Conservation (phyloP, 2,888 invertebrate genomes). For the Luffia ferchaultella region DNA sequence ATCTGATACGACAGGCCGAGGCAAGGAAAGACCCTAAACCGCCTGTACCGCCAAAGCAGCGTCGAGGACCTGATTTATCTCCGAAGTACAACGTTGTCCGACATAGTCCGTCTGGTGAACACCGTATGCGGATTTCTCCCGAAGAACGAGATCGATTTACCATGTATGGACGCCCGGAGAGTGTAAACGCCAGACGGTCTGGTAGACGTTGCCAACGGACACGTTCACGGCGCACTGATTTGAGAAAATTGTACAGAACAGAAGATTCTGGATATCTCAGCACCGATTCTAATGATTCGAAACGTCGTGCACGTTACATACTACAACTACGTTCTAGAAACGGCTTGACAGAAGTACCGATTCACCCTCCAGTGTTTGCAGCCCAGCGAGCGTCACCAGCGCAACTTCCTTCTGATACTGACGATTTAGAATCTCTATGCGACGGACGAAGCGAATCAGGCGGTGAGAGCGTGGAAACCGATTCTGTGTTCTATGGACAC, state of each 20-base stretch:
- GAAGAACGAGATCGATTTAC: conserved; percentile 49
- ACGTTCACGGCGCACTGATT: conserved; percentile 45
- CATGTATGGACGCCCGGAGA: conserved; percentile 36
- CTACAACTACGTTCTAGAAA: conserved; percentile 47
- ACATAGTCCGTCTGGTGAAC: conserved; percentile 40
- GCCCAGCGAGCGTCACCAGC: conserved; percentile 27
- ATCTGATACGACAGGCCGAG: conserved; percentile 38
- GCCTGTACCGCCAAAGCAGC: conserved; percentile 48
- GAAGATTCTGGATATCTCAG: conserved; percentile 88
- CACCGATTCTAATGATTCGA: conserved; percentile 78
- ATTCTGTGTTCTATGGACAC: conserved; percentile 85
- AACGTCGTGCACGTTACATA: conserved; percentile 50
- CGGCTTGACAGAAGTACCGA: conserved; percentile 24
- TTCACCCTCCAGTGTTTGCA: conserved; percentile 6
- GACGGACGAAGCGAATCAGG: conserved; percentile 88
- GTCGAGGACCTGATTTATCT: conserved; percentile 31
- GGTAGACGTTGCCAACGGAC: conserved; percentile 46
- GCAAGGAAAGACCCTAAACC: conserved; percentile 38
- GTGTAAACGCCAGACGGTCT: conserved; percentile 40
- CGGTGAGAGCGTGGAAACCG: conserved; percentile 86
- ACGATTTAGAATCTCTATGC: conserved; percentile 78
- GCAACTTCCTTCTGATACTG: conserved; percentile 68
- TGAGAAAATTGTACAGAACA: conserved; percentile 46
- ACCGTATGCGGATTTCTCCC: conserved; percentile 25
- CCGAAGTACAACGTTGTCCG: conserved; percentile 29